A percentile compares a stretch with the other conserved stretches of the same genome.
phyloP scores from a whole-genome alignment of 2,113 vertebrate species.

The Epinephelus moara region DNA sequence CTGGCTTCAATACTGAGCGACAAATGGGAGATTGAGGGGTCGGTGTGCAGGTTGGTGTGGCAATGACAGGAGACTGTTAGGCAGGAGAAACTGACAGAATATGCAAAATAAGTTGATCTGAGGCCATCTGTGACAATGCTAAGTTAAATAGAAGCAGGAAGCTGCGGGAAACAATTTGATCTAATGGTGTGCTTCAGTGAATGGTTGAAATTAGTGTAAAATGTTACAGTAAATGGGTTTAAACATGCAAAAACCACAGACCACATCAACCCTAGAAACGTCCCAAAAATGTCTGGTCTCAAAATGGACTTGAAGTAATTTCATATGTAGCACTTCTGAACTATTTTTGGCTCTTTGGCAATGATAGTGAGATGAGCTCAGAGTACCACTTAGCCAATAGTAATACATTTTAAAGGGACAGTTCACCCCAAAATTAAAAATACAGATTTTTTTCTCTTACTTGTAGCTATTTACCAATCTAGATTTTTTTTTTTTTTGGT shows the following conservation, averaged over 20 bases:
- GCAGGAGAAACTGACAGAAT: not conserved
- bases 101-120: not conserved
- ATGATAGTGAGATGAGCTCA: not conserved
- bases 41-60: not conserved
- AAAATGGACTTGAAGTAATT: not conserved
- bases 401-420: not conserved
- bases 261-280: not conserved
- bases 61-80: not conserved
- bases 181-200: not conserved
- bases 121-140: not conserved
- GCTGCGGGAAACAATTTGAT: not conserved
- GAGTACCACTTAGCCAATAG: not conserved
- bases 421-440: too few species aligned
- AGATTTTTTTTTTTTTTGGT: too few species aligned
- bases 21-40: not conserved
- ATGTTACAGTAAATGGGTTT: not conserved
- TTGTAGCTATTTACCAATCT: too few species aligned
- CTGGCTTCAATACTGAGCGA: too few species aligned
- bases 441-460: too few species aligned
- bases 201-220: conserved; percentile 3
- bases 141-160: not conserved
- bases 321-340: not conserved
- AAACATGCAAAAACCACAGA: not conserved
- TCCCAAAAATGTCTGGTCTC: not conserved
- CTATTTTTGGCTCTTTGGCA: not conserved